Evolutionary conservation across 2,888 invertebrate genomes (phyloP), one percentile per base, ranked within the genome.

Genomic region (Chaitophorus viminalis): DNA sequence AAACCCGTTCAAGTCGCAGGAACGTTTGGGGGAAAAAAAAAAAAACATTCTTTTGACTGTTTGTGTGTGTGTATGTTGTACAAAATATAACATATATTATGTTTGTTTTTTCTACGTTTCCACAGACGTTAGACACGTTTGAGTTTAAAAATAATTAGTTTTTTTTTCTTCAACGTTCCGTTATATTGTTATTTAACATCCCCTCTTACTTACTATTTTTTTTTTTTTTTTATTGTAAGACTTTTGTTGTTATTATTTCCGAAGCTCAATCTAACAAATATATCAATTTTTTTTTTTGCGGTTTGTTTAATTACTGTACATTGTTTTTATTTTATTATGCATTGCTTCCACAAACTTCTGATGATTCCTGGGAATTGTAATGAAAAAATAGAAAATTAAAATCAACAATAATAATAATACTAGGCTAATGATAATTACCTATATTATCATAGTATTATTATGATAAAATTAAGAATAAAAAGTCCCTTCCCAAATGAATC

Each of bases 211-310:
- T 2, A 72, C 31, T 25, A 18, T 68, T 46, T 82, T 68, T 46
- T 82, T 9, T 84, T 65, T 85, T 76, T 21, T 29, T 86, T 36
- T 54, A n/a, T 33, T 36, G 31, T 82, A 85, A 70, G 65, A 54
- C 36, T 83, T 78, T 79, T 86, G 78, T 86, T 86, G 72, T 86
- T 86, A 60, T 83, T 39, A 74, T 70, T 46, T 46, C 54, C 29
- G 74, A 87, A 74, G 87, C 87, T 87, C 87, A 87, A 87, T 87
- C 65, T 87, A 87, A 87, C 81, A 87, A 87, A 75, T 81, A 87
- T 81, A 86, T 72, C n/a, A 6, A n/a, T n/a, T 68, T 68, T 84
- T 84, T 72, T 83, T 75, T 77, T 85, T 77, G 76, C 31, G 76
- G 52, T 77, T 85, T 77, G 76, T 77, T 85, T 85, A 77, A 77